Base-by-base conservation (phyloP, 2,888 invertebrate genomes). In the Malthinus seriepunctatus region DNA sequence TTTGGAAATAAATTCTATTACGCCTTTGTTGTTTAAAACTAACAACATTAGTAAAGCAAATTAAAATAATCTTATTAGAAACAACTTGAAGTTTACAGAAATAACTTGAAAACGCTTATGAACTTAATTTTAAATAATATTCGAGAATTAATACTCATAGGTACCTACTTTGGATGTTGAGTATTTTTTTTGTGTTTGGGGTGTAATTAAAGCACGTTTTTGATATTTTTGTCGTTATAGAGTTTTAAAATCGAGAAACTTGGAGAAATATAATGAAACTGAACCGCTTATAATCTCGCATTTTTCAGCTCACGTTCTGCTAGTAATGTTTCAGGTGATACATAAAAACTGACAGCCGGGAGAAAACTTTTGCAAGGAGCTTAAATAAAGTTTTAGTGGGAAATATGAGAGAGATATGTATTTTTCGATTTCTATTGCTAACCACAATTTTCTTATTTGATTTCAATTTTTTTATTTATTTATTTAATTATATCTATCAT, bases 321-420 rank as follows among this genome's bases (percentile, higher is more conserved):
- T 57, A 57, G 57, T 57, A 51, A 57, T 57, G 51, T 57, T 57
- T 52, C 51, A 57, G 60, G 60, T 63, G 52, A 63, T 58, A 63
- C 60, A 63, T 58, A 63, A 60, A 63, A 63, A 60, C 60, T 63
- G 63, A 55, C 56, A 63, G 60, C 63, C 60, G 60, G 58, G 58
- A 58, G 57, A 51, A 63, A 63, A 60, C 58, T 63, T 63, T 60
- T 52, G 58, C 55, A 60, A 63, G 55, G 52, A 57, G 56, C 60
- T 63, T 60, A 60, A 63, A 63, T 54, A 60, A 58, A 60, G 49
- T 60, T 60, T 58, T 46, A 46, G 50, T 11, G 39, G 46, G 51
- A 51, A 56, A 51, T 56, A 56, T 56, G 51, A 48, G 57, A 57
- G 52, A 47, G 57, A 50, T 48, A 48, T 48, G 52, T 37, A 39